A percentile compares a stretch with the other conserved stretches of the same genome.
Conservation (phyloP, 2,113 vertebrate genomes). For the Odocoileus virginianus region DNA sequence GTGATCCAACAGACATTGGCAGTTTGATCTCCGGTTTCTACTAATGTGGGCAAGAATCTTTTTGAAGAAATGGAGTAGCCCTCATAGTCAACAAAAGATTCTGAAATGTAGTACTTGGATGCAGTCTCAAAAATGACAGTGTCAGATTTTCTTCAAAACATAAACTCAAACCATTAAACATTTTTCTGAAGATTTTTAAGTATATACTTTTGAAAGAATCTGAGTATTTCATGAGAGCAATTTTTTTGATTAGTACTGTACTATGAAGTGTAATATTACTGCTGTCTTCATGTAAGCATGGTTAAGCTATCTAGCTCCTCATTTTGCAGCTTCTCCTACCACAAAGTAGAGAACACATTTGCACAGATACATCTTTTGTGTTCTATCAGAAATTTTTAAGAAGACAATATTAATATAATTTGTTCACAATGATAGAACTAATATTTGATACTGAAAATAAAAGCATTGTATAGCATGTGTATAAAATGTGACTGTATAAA, state of each 20-base stretch:
- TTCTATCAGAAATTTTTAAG: background rate
- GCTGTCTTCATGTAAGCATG: fast-evolving
- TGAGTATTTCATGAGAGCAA: background rate
- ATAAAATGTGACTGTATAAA: background rate
- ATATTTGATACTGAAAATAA: background rate
- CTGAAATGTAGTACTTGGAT: background rate
- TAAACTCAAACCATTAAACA: background rate
- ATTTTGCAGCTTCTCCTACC: background rate
- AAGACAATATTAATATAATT: background rate
- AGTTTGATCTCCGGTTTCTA: background rate
- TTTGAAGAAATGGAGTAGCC: background rate
- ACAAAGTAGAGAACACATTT: too few species aligned
- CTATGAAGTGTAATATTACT: background rate
- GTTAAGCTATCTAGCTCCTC: fast-evolving
- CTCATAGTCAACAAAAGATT: background rate
- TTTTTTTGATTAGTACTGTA: background rate
- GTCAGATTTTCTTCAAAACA: background rate
- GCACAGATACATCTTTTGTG: background rate
- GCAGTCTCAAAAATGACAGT: background rate
- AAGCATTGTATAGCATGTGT: background rate
- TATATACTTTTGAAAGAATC: background rate
- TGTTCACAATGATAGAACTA: background rate
- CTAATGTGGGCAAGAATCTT: background rate
- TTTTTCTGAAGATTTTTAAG: background rate
- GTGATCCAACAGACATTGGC: background rate